Evolutionary conservation across 2,113 vertebrate genomes (phyloP).

Genomic region (Ariopsis seemanni): DNA sequence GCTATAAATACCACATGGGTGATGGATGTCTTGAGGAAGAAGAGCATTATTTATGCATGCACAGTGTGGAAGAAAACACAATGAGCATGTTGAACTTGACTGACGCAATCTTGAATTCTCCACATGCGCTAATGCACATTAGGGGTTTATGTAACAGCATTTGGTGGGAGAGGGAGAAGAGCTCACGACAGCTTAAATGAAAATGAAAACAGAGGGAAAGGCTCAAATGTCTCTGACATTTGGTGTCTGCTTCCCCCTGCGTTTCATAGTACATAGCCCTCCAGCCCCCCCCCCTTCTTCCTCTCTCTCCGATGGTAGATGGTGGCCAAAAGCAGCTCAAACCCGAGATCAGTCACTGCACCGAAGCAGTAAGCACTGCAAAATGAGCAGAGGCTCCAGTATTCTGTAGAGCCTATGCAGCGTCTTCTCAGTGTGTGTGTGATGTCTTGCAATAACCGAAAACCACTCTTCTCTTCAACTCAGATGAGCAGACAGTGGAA

Average conservation of each 20-base stretch:
- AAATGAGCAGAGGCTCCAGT: background rate
- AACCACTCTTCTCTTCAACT: background rate
- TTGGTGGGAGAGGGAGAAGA: background rate
- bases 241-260: constrained; percentile 12
- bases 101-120: constrained; percentile 62
- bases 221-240: constrained; percentile 25
- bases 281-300: background rate
- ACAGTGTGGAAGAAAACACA: background rate
- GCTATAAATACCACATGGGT: background rate
- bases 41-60: background rate
- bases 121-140: background rate
- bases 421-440: background rate
- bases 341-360: constrained; percentile 10
- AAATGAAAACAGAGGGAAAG: constrained; percentile 26
- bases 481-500: constrained; percentile 28
- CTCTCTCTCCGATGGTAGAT: background rate
- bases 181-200: constrained; percentile 24
- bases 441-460: background rate
- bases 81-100: background rate
- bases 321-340: background rate
- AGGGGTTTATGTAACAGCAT: constrained; percentile 47
- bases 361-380: constrained; percentile 1
- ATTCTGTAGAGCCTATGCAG: background rate
- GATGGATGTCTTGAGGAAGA: background rate
- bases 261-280: background rate